Evolutionary conservation across 2,797 vertebrate species (phyloP), one percentile per base, ranked within the genome.

Genomic region (Ispidina lecontei): DNA sequence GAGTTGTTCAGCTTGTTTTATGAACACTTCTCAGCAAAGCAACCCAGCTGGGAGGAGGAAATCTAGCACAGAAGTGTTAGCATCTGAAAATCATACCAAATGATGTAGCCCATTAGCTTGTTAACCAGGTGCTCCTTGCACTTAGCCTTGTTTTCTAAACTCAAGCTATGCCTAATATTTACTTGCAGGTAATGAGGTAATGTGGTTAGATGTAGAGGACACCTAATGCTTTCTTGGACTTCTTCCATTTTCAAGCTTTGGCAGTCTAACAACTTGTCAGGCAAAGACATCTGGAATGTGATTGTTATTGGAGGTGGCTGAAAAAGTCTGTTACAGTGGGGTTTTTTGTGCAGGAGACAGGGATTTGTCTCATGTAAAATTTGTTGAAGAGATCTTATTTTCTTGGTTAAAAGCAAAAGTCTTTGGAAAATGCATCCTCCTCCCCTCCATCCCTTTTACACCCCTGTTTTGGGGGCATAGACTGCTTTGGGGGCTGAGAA

Each of bases 141-240:
- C 60, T 94, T 91, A 74, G 72, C 70, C 64, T 93, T 91, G 28
- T 91, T 95, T 93, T 94, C 86, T 95, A 46, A 92, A 58, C 63
- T 89, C 39, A 22, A 65, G 8, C 35, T 80, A 13, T 91, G 80
- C 52, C 72, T 81, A 89, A 71, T 94, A 93, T 87, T 95, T 95
- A 91, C 65, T 90, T 70, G 46, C 82, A 86, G 80, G 46, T 92
- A 89, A 90, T 90, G 71, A 85, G 49, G 73, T 82, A 69, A 83
- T 65, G 63, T 81, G 89, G 33, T 82, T 78, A 89, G 54, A 65
- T 47, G 69, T 69, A 91, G 77, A 87, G 68, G 54, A 91, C 67
- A 81, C 79, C 89, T 94, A 92, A 92, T 77, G 95, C 76, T 89
- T 95, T 83, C 72, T 87, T 84, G 93, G 74, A 35, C 56, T 78